Evolutionary conservation across 2,797 vertebrate genomes (phyloP).

Genomic region (Diplodus puntazzo): DNA sequence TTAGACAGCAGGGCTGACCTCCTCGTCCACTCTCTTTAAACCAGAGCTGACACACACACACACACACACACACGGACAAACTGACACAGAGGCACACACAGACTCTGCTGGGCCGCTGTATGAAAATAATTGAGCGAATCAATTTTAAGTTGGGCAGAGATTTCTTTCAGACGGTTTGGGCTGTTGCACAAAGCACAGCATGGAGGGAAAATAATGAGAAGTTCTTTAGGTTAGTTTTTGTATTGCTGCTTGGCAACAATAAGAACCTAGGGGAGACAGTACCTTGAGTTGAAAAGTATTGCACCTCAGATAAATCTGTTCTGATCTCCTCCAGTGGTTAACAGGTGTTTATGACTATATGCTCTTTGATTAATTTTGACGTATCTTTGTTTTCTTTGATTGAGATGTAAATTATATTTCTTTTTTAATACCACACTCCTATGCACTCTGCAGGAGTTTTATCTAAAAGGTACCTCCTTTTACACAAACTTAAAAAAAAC

Average conservation of each 20-base stretch:
- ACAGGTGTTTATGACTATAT: conserved; percentile 1
- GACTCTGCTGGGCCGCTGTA: conserved; percentile 6
- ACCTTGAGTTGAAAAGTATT: conserved; percentile 4
- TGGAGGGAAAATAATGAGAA: conserved; percentile 68
- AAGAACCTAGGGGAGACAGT: not conserved
- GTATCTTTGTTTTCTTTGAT: conserved; percentile 9
- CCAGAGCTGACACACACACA: conserved; percentile 20
- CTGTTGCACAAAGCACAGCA: conserved; percentile 57
- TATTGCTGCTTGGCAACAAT: conserved; percentile 52
- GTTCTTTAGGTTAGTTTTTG: conserved; percentile 39
- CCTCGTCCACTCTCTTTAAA: conserved; percentile 46
- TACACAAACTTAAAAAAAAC: not conserved
- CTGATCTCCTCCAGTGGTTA: conserved; percentile 21
- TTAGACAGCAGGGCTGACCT: conserved; percentile 60
- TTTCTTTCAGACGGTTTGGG: conserved; percentile 29
- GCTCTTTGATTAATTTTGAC: not conserved
- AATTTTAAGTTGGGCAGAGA: conserved; percentile 32
- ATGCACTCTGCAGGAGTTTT: not conserved
- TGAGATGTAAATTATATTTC: too few relatives aligned
- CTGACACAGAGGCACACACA: conserved; percentile 9
- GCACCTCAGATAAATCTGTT: conserved; percentile 21
- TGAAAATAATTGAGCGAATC: conserved; percentile 54
- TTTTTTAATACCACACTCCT: too few relatives aligned
- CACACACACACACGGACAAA: not conserved
- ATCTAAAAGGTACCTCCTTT: not conserved